A percentile compares a stretch with the other conserved stretches of the same genome.
phyloP scores from a whole-genome alignment of 2,113 vertebrate species.

The Ochotona princeps region DNA sequence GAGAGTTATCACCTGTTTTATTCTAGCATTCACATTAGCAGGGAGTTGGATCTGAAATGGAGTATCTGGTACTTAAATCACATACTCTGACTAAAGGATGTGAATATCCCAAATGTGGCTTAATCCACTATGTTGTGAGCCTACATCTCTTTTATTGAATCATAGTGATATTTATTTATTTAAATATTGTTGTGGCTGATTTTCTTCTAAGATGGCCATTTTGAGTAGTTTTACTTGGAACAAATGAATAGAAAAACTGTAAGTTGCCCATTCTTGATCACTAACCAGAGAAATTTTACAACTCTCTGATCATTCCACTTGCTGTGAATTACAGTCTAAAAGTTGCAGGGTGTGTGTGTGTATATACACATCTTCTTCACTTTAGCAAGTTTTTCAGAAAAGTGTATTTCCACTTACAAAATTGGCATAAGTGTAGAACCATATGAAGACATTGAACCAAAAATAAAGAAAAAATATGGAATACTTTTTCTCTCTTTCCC shows the following conservation, averaged over 20 bases:
- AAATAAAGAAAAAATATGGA: neutral
- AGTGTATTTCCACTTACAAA: neutral
- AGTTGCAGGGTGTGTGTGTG: neutral
- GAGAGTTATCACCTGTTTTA: too few relatives aligned
- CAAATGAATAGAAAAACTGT: neutral
- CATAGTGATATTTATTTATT: neutral
- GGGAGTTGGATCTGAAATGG: too few relatives aligned
- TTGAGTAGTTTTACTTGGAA: neutral
- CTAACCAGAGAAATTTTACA: neutral
- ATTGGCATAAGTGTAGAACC: neutral
- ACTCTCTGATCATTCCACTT: neutral
- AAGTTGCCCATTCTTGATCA: neutral
- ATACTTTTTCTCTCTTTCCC: neutral
- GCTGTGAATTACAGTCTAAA: neutral
- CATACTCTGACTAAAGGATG: too few relatives aligned
- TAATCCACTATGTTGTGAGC: too few relatives aligned
- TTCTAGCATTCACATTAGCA: too few relatives aligned
- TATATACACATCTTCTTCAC: neutral
- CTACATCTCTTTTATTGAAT: too few relatives aligned
- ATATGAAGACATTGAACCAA: neutral
- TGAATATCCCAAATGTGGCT: too few relatives aligned
- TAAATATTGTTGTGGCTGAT: neutral
- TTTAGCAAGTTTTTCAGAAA: neutral
- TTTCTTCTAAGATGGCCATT: neutral
- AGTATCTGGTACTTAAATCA: too few relatives aligned